phyloP scores from a whole-genome alignment of 2,113 vertebrate species.

The Grantiella picta region DNA sequence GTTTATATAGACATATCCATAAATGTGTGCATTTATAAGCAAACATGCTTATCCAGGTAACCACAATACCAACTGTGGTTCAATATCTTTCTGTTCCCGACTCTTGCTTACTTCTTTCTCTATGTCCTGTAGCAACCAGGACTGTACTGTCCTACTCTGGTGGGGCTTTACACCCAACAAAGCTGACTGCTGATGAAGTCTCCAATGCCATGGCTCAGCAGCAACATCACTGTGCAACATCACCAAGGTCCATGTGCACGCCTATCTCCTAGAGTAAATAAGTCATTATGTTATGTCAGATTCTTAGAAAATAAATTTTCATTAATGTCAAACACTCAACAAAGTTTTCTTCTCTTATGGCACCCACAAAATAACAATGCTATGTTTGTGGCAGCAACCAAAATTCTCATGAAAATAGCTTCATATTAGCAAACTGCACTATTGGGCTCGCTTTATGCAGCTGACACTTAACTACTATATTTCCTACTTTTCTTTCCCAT shows the following conservation, averaged over 20 bases:
- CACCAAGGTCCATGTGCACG: no score
- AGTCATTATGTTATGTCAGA: neutral
- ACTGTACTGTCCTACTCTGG: neutral
- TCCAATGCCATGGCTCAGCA: neutral
- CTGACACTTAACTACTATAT: neutral
- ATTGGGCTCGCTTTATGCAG: neutral
- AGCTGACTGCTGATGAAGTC: neutral
- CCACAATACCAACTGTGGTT: neutral
- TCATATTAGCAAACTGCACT: neutral
- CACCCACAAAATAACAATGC: neutral
- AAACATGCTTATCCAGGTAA: neutral
- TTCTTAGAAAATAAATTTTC: neutral
- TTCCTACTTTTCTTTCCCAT: conserved; percentile 6
- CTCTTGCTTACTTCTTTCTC: neutral
- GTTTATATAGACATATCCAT: neutral
- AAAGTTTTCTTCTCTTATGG: neutral
- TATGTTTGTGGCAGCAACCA: neutral
- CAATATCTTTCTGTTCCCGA: neutral
- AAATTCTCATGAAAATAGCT: neutral
- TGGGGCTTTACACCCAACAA: neutral
- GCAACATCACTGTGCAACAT: neutral
- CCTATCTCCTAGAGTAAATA: neutral
- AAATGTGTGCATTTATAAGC: neutral
- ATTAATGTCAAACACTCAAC: neutral
- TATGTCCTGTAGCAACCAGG: rapidly evolving